Base-by-base conservation (phyloP, 64 coral and sea anemone genomes). In the Porites australiensis region DNA sequence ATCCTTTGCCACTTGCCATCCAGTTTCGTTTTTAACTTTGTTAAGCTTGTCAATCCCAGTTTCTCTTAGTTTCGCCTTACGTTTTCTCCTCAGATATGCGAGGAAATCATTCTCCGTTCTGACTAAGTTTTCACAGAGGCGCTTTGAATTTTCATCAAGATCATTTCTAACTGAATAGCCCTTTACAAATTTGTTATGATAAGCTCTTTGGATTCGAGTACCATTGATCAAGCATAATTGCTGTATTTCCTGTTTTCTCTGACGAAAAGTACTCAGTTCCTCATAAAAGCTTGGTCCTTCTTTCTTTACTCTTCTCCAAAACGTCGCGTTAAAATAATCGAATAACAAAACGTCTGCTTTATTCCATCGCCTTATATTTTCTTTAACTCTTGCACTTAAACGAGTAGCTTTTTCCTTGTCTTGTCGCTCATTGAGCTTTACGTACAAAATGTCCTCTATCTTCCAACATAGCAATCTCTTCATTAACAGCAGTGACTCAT, bases 381-480 rank as follows among this genome's bases (percentile, higher is more conserved):
- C 58, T 46, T 48, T 92, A 19, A 86, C 48, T 77, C 69, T 51
- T 43, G 52, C 73, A 45, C 46, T 87, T 68, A 60, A 46, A 63
- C 46, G 19, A 64, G 64, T 77, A 53, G 67, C 50, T 50, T 66
- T 82, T 5, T 71, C 19, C 52, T 27, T 3, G 27, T 74, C 59
- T 21, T 16, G 8, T 65, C 87, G 72, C 89, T 94, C 93, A 70
- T 86, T 50, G 11, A 94, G 82, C 43, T 88, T 96, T 4, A 96
- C 57, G 60, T 96, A 96, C 19, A 89, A 49, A 58, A 96, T 79
- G 48, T 96, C 95, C 2, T 90, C 69, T 13, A 94, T n/a, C 4
- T 93, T 45, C 95, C 95, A 96, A 22, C 95, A 96, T 14, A 96
- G 87, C 11, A 86, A 59, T 13, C 92, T 74, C 23, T 90, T 90